Conservation (phyloP, 2,113 vertebrate genomes). For the Petrocephalus zakoni region DNA sequence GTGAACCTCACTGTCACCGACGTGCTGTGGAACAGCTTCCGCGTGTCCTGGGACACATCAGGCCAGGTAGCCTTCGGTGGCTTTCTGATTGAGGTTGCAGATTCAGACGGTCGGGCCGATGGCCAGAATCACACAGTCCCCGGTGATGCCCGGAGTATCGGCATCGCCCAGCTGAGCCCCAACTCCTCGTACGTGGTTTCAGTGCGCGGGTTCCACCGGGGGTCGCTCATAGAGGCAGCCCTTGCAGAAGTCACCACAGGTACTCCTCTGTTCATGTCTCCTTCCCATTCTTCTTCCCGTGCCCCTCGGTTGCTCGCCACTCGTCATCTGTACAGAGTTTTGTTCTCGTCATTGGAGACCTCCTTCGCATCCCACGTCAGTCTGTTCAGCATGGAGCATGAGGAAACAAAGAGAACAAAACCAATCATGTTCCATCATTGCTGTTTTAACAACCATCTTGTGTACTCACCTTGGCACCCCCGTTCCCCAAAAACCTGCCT, state of each 20-base stretch:
- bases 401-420: background rate
- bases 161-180: slow-evolving; percentile 71
- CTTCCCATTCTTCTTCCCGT: slow-evolving; percentile 9
- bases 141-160: slow-evolving; percentile 58
- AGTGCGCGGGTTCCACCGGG: slow-evolving; percentile 69
- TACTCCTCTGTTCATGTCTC: slow-evolving; percentile 39
- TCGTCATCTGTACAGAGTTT: background rate
- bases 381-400: background rate
- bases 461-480: background rate
- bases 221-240: slow-evolving; percentile 64
- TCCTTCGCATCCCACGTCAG: background rate
- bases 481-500: background rate
- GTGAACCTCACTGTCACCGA: slow-evolving; percentile 65
- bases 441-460: background rate
- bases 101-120: slow-evolving; percentile 53
- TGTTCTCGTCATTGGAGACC: background rate
- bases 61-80: slow-evolving; percentile 66
- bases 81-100: slow-evolving; percentile 85
- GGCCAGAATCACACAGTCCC: slow-evolving; percentile 68
- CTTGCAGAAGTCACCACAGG: slow-evolving; percentile 70
- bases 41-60: slow-evolving; percentile 73
- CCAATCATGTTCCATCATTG: background rate
- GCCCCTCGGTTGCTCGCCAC: background rate
- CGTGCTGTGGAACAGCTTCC: slow-evolving; percentile 80
- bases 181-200: slow-evolving; percentile 72